These are phyloP conservation scores for Vimba vimba DNA, from an alignment of 2,113 vertebrate species.

Conservation along the genomic window DNA sequence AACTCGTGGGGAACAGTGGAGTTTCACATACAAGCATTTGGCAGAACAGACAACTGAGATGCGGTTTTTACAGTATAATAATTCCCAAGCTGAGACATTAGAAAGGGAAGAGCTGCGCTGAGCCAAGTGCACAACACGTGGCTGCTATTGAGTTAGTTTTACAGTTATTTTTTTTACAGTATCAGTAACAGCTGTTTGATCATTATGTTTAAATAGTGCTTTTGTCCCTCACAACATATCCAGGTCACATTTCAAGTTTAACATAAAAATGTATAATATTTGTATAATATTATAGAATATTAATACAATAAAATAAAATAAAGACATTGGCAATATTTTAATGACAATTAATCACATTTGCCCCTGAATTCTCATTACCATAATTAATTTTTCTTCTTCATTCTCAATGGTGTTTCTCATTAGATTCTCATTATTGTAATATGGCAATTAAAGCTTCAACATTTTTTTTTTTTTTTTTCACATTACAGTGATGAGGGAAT, in stretches of 20 bases:
- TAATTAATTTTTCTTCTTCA: too few relatives aligned
- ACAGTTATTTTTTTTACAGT: background rate
- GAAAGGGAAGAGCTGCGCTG: background rate
- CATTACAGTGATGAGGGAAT: background rate
- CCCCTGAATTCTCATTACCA: background rate
- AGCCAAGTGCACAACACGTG: background rate
- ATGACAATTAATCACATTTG: background rate
- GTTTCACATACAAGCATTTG: background rate
- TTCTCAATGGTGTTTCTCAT: background rate
- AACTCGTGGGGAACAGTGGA: slow-evolving; percentile 16
- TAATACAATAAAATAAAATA: background rate
- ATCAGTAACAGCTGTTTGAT: too few relatives aligned
- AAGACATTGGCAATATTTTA: background rate
- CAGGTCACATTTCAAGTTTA: background rate
- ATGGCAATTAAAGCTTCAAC: background rate
- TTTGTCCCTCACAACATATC: background rate
- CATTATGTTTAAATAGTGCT: background rate
- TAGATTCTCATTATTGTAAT: background rate
- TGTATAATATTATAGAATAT: background rate
- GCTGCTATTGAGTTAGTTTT: background rate
- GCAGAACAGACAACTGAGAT: background rate
- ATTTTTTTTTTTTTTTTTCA: background rate
- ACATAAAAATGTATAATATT: background rate
- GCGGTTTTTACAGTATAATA: background rate
- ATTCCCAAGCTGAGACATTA: background rate